Conservation (phyloP, 2,797 vertebrate species). For the Eleutherodactylus coqui region DNA sequence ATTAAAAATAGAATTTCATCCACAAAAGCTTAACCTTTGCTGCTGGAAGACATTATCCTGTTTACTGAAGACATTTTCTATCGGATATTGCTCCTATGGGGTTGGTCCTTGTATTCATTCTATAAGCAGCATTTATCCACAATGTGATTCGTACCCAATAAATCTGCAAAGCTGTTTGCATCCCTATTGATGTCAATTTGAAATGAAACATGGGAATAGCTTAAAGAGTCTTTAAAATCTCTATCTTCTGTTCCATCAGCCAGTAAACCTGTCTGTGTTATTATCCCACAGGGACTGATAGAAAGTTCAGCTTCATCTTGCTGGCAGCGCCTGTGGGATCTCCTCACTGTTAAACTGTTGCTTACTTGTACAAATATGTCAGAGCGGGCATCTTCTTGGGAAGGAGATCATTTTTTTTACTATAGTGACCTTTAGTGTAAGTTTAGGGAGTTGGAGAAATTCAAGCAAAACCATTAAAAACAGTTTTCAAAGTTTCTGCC, state of each 20-base stretch:
- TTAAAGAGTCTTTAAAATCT: slow-evolving; percentile 45
- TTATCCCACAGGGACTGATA: slow-evolving; percentile 31
- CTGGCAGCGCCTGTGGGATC: slow-evolving; percentile 30
- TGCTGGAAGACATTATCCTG: neutral
- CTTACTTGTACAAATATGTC: slow-evolving; percentile 49
- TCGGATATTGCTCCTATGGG: slow-evolving; percentile 20
- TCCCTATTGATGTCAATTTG: slow-evolving; percentile 33
- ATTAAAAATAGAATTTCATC: neutral
- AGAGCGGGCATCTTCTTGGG: neutral
- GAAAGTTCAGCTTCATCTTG: slow-evolving; percentile 51
- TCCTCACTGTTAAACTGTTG: slow-evolving; percentile 25
- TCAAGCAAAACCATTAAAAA: neutral
- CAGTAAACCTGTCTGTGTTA: slow-evolving; percentile 44
- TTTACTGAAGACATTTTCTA: slow-evolving; percentile 11
- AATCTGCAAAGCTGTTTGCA: slow-evolving; percentile 17
- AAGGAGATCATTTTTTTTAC: slow-evolving; percentile 12
- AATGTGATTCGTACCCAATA: neutral
- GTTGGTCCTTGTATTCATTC: slow-evolving; percentile 4
- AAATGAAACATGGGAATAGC: slow-evolving; percentile 30
- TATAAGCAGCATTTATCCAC: slow-evolving; percentile 10
- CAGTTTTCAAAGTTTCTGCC: slow-evolving; percentile 5
- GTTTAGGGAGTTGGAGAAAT: neutral
- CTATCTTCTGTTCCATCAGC: slow-evolving; percentile 33
- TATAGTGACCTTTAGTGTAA: slow-evolving; percentile 32
- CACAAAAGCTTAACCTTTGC: neutral